Conservation (phyloP, 2,113 vertebrate species). For the Micromys minutus region DNA sequence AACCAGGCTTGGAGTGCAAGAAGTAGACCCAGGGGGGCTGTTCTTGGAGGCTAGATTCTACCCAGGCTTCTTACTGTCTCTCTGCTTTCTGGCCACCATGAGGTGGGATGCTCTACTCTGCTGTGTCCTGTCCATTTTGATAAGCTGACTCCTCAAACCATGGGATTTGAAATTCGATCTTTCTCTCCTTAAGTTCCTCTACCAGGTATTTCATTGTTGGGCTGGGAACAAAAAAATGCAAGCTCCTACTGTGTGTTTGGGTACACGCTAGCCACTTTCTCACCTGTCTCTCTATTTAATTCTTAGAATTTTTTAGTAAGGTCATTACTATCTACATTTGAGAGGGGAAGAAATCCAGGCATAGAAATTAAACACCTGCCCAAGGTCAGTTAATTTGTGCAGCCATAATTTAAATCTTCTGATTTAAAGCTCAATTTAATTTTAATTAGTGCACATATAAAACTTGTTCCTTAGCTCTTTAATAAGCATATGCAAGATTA, state of each 20-base stretch:
- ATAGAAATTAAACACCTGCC: slow-evolving; percentile 32
- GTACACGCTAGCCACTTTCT: neutral
- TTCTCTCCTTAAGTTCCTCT: neutral
- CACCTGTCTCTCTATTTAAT: neutral
- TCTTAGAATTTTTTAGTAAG: neutral
- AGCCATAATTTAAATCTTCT: neutral
- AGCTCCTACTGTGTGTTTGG: neutral
- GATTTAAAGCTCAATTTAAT: slow-evolving; percentile 7
- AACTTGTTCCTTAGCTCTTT: neutral
- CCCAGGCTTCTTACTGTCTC: neutral
- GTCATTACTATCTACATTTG: neutral
- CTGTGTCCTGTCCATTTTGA: neutral
- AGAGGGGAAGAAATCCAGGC: slow-evolving; percentile 8
- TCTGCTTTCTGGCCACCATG: neutral
- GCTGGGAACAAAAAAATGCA: neutral
- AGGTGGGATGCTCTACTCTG: neutral
- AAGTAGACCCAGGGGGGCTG: neutral
- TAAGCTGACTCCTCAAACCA: neutral
- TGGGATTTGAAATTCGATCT: neutral
- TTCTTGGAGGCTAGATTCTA: neutral
- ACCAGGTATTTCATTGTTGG: neutral
- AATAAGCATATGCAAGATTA: neutral
- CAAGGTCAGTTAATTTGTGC: slow-evolving; percentile 12
- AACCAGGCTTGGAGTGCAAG: neutral
- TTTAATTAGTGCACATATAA: slow-evolving; percentile 24